phyloP scores from a whole-genome alignment of 2,888 invertebrate genomes.

The Caenorhabditis japonica region DNA sequence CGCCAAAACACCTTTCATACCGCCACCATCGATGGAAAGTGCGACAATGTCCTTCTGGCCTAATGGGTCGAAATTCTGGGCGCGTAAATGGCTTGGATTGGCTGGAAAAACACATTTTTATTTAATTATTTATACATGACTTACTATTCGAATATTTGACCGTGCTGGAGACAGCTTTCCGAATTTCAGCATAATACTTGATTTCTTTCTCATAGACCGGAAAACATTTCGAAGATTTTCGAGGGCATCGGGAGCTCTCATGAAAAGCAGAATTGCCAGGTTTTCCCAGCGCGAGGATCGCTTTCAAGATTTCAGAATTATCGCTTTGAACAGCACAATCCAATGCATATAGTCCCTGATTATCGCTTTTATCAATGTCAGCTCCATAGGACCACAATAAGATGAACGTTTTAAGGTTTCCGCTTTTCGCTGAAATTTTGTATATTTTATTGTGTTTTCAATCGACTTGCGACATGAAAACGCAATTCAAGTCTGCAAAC shows the following conservation, averaged over 20 bases:
- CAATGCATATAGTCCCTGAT: constrained; percentile 29
- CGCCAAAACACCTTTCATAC: constrained; percentile 69
- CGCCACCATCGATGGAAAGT: constrained; percentile 69
- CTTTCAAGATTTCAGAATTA: constrained; percentile 18
- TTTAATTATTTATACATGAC: not conserved
- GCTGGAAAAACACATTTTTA: constrained; percentile 12
- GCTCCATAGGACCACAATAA: constrained; percentile 22
- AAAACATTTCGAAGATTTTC: constrained; percentile 9
- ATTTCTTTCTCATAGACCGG: not conserved
- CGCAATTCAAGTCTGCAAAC: too few relatives aligned
- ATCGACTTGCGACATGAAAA: too few relatives aligned
- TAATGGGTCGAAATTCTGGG: constrained; percentile 5
- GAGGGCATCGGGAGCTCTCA: too few relatives aligned
- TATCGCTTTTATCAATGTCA: constrained; percentile 34
- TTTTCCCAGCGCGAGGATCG: too few relatives aligned
- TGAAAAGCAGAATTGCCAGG: too few relatives aligned
- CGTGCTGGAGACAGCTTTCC: too few relatives aligned
- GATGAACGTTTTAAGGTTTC: constrained; percentile 3
- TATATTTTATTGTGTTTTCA: too few relatives aligned
- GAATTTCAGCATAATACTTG: constrained; percentile 3
- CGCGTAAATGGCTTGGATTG: constrained; percentile 25
- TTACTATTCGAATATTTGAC: too few relatives aligned
- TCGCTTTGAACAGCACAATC: constrained; percentile 39
- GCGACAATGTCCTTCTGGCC: constrained; percentile 6
- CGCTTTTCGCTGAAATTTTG: constrained; percentile 23